Conservation (phyloP, 2,888 invertebrate species). For the Hirudinaria manillensis region DNA sequence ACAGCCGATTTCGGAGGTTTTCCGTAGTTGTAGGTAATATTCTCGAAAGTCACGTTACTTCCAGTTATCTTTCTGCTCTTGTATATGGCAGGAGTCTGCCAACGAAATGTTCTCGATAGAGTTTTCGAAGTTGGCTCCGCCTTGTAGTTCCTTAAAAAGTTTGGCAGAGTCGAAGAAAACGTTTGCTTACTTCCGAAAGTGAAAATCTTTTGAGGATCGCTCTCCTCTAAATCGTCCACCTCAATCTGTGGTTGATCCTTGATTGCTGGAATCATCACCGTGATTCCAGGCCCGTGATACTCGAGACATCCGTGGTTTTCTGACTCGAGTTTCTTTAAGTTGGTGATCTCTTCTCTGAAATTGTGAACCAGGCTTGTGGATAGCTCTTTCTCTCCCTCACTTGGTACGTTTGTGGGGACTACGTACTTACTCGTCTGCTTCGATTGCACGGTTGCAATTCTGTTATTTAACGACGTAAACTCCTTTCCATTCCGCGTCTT, state of each 20-base stretch:
- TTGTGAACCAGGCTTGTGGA: background rate
- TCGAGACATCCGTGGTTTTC: conserved; percentile 23
- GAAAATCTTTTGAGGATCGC: background rate
- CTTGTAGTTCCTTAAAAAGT: background rate
- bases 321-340: conserved; percentile 11
- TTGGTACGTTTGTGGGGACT: background rate
- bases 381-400: background rate
- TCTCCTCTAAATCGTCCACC: background rate
- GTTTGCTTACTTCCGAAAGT: background rate
- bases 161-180: background rate
- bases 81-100: conserved; percentile 20
- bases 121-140: background rate
- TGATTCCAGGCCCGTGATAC: conserved; percentile 16
- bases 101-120: conserved; percentile 6
- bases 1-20: conserved; percentile 4
- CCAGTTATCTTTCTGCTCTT: conserved; percentile 15
- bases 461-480: background rate
- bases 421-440: background rate
- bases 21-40: conserved; percentile 24
- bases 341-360: conserved; percentile 12
- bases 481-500: background rate
- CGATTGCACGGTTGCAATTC: background rate
- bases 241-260: background rate
- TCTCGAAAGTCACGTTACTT: conserved; percentile 25
- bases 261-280: conserved; percentile 1